Base-by-base conservation (phyloP, 1,140 invertebrate species). In the Drosophila rhopaloa region DNA sequence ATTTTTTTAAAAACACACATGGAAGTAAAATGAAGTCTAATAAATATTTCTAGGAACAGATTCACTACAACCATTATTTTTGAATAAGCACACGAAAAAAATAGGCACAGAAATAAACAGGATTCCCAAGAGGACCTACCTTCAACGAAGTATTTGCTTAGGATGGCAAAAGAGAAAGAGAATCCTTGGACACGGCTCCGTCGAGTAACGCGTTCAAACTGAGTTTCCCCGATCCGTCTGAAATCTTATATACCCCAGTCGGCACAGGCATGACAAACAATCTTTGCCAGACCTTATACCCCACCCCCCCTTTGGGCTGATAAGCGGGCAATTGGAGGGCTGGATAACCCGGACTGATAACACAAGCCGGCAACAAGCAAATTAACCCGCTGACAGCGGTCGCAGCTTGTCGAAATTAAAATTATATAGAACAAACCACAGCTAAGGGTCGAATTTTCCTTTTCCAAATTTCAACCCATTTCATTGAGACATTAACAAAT, bases 181-280 rank as follows among this genome's bases (percentile, higher is more conserved):
- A 67, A 74, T 58, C 60, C 65, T 73, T 54, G 47, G 65, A 67
- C 60, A 78, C 77, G 59, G 46, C 77, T 53, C 47, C 40, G 56
- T n/a, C 59, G 65, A 59, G 54, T 47, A 38, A 59, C 78, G 54
- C 66, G 68, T 71, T 71, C 53, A 72, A 71, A 89, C 80, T 88
- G 77, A 88, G 65, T 62, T 58, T 48, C 24, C 14, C 35, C 48
- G 41, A 53, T 44, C 37, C 16, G 55, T 47, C 63, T 60, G 67
- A 60, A 89, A 62, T 70, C 76, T 63, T 84, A 59, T 88, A 88
- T 88, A 88, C 72, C 58, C 67, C 72, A 82, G 83, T 43, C 56
- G 51, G 53, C 55, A 32, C 63, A 40, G 65, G 47, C 47, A 51
- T 79, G 65, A 68, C 63, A 66, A 56, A 68, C 59, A 60, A 53